Evolutionary conservation across 1,140 invertebrate genomes (phyloP), one percentile per base, ranked within the genome.

Genomic region (Ceratosolen solmsi): DNA sequence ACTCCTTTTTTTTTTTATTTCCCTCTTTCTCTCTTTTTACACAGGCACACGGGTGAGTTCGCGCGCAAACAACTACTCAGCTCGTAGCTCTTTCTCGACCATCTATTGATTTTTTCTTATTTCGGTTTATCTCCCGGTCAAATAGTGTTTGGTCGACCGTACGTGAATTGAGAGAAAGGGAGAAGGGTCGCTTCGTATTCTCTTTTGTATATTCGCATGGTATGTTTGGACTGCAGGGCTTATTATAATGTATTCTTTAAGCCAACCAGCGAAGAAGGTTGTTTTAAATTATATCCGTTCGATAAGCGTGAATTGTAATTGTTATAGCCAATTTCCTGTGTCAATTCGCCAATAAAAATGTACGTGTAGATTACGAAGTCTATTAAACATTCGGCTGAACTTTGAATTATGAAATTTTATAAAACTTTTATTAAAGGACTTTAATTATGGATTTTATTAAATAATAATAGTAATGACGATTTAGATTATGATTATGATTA

Each of bases 21-120:
- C 27, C 41, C 46, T 51, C 36, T 84, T 81, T 63, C 38, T 82
- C 4, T 72, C n/a, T 25, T 2, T 38, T 49, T 54, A 71, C 38
- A 41, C n/a, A 49, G 7, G 38, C 20, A 20, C 20, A 27, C 20
- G 15, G 1, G 22, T 38, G 27, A 9, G 5, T 13, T 5, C 17
- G 17, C 7, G 36, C 33, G 33, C 5, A 38, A 36, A 38, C 63
- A 68, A 38, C 63, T 68, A 36, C 36, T 68, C 63, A 68, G 41
- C 38, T 30, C 49, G 73, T 58, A 63, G n/a, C 17, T 49, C 30
- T 68, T 68, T 27, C 46, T 51, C 30, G 46, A 33, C 41, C 49
- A 20, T 46, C 79, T 83, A 73, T 83, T 85, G 71, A 82, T 75
- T 74, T 82, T 82, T 73, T 81, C 68, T 41, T 51, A 54, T 72